A percentile compares a stretch with the other conserved stretches of the same genome.
These are phyloP conservation scores for Plutella xylostella DNA, from an alignment of 2,888 invertebrate genomes.

Conservation along the genomic window DNA sequence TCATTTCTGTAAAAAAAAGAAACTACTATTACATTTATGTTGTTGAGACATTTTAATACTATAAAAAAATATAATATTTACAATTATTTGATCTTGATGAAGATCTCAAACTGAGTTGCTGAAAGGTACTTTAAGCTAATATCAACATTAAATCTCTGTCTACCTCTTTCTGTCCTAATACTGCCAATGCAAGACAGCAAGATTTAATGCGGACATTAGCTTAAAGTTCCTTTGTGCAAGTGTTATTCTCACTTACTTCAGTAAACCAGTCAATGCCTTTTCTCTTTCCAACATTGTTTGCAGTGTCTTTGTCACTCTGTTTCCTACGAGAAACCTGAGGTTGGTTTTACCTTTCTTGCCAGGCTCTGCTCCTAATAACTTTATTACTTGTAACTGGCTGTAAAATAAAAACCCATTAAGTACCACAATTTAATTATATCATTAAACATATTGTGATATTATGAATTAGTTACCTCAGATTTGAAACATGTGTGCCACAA, in stretches of 20 bases:
- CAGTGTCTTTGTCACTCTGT: conserved; percentile 73
- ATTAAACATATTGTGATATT: neutral
- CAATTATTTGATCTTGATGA: no score
- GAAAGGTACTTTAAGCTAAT: no score
- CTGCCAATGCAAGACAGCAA: no score
- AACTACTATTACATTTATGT: no score
- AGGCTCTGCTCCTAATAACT: conserved; percentile 77
- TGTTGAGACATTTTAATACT: no score
- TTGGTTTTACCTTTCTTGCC: conserved; percentile 78
- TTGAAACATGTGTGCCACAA: conserved; percentile 88
- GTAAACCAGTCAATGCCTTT: conserved; percentile 72
- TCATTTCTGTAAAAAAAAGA: conserved; percentile 69
- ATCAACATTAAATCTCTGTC: no score
- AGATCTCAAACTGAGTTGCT: no score
- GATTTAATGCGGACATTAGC: no score
- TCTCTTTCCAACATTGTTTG: conserved; percentile 75
- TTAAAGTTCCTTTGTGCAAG: no score
- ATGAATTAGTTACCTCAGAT: conserved; percentile 67
- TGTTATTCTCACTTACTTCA: conserved; percentile 82
- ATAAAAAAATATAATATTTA: no score
- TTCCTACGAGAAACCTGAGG: conserved; percentile 79
- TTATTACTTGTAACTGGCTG: conserved; percentile 75
- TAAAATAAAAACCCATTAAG: conserved; percentile 19
- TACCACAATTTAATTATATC: conserved; percentile 25
- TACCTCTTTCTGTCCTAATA: no score